Evolutionary conservation across 2,113 vertebrate genomes (phyloP), one percentile per base, ranked within the genome.

Genomic region (Lucifuga dentata): DNA sequence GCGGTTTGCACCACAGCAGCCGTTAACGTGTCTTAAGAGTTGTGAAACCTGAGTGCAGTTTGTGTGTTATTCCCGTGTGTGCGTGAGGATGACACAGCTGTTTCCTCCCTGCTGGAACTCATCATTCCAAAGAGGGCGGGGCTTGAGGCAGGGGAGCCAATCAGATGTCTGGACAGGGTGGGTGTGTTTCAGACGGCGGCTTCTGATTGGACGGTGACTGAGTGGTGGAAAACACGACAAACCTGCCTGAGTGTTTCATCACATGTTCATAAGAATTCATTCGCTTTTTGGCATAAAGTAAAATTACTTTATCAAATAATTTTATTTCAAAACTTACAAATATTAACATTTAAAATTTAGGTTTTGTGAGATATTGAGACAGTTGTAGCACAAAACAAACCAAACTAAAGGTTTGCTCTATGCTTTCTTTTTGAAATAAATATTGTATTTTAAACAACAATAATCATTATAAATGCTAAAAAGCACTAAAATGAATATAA

Each of bases 1-100:
- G 36, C 64, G 11, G 55, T 41, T 41, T 71, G 75, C 70, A 70
- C 64, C 66, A 78, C 81, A 86, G 73, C 81, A 74, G 85, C 63
- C 3, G 38, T 24, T 29, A 52, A 33, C 56, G 70, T 75, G 52
- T 80, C 39, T 73, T 62, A 69, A 78, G 58, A 73, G 72, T 75
- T 84, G 78, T 78, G 83, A 86, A 88, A 88, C 63, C 65, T 55
- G 75, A 75, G 51, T 5, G 1, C 17, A 8, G 20, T 44, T 36
- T n/a, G 43, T 38, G 45, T 7, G 16, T 59, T 8, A 39, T 60
- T 7, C 36, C 8, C 46, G 44, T 49, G 26, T 45, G 39, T 69
- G 53, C 40, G 21, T 13, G 53, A 52, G 32, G 35, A 67, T 81
- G 80, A 82, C 58, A 40, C 86, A 87, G 87, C 81, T 68, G 45